Evolutionary conservation across 2,113 vertebrate species (phyloP).

Genomic region (Alethe diademata): DNA sequence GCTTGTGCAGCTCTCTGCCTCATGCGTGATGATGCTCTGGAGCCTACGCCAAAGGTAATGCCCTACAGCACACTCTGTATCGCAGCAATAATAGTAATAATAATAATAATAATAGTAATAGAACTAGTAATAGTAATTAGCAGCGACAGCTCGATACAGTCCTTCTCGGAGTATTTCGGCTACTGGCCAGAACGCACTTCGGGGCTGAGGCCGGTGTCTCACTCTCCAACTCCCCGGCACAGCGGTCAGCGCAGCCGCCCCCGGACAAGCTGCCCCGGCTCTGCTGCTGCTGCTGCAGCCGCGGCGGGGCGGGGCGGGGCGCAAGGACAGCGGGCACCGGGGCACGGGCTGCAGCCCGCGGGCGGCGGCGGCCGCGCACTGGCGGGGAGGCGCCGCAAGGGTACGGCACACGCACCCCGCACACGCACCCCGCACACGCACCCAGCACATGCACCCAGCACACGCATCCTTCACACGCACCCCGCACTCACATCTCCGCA

Average conservation of each 20-base stretch:
- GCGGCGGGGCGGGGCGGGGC: neutral
- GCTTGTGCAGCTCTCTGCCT: neutral
- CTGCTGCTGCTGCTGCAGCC: neutral
- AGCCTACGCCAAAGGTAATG: slow-evolving; percentile 26
- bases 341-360: neutral
- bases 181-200: neutral
- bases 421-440: neutral
- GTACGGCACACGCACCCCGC: neutral
- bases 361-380: neutral
- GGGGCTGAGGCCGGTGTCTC: neutral
- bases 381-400: neutral
- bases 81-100: neutral
- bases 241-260: neutral
- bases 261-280: neutral
- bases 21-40: neutral
- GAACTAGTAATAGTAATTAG: neutral
- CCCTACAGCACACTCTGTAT: neutral
- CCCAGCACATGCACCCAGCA: neutral
- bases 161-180: neutral
- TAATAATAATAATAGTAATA: neutral
- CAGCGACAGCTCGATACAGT: neutral
- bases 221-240: neutral
- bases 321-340: neutral
- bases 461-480: no score
- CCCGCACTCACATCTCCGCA: no score